Percentiles rank a stretch among this genome's conserved stretches.
Evolutionary conservation across 2,113 vertebrate species (phyloP).

Genomic region (Sinocyclocheilus maitianheensis): DNA sequence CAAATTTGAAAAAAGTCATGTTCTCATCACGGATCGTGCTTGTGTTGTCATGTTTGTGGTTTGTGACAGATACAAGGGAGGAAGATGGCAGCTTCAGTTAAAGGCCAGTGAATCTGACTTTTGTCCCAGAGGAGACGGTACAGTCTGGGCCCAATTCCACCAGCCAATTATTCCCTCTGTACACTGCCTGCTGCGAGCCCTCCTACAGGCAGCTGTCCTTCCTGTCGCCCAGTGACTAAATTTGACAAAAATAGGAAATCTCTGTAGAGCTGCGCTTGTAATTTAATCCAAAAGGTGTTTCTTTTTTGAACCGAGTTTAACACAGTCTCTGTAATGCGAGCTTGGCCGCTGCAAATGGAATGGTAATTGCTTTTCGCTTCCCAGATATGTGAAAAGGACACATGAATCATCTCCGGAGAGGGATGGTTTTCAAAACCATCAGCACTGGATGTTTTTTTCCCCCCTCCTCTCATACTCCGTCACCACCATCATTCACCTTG

Average conservation of each 20-base stretch:
- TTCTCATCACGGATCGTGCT: background rate
- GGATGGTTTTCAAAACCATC: slow-evolving; percentile 58
- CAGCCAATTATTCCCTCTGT: slow-evolving; percentile 55
- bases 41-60: slow-evolving; percentile 35
- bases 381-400: slow-evolving; percentile 62
- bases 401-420: slow-evolving; percentile 60
- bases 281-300: slow-evolving; percentile 63
- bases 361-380: slow-evolving; percentile 62
- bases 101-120: slow-evolving; percentile 54
- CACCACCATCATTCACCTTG: too few species aligned
- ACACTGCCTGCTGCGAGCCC: slow-evolving; percentile 47
- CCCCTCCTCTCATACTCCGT: slow-evolving; percentile 21
- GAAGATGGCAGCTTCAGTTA: slow-evolving; percentile 51
- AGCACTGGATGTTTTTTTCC: slow-evolving; percentile 44
- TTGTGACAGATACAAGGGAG: slow-evolving; percentile 47
- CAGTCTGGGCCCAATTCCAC: slow-evolving; percentile 55
- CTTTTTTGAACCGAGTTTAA: slow-evolving; percentile 56
- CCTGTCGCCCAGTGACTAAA: slow-evolving; percentile 54
- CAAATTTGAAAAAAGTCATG: slow-evolving; percentile 10
- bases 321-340: slow-evolving; percentile 57
- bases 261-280: slow-evolving; percentile 57
- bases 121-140: slow-evolving; percentile 49
- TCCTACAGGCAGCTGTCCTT: slow-evolving; percentile 59
- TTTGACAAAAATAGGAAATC: slow-evolving; percentile 62
- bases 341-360: slow-evolving; percentile 59